phyloP scores from a whole-genome alignment of 2,888 invertebrate genomes.

The Chloroclysta siterata region DNA sequence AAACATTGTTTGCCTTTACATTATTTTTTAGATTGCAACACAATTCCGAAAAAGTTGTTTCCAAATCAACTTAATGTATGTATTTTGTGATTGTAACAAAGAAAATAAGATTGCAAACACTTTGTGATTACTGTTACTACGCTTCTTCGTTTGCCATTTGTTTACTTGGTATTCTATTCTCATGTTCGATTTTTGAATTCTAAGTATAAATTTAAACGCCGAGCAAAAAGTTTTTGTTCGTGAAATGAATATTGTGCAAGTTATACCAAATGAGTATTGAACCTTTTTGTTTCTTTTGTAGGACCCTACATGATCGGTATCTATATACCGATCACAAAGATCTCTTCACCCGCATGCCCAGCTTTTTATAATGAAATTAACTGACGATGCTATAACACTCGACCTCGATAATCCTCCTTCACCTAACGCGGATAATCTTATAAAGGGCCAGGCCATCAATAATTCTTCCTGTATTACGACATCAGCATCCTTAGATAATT shows the following conservation, averaged over 20 bases:
- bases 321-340: too few species aligned
- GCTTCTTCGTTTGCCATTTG: neutral
- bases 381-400: constrained; percentile 35
- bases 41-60: too few species aligned
- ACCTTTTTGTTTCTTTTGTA: too few species aligned
- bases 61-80: too few species aligned
- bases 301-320: too few species aligned
- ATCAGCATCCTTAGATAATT: constrained; percentile 48
- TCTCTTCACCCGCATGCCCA: constrained; percentile 2
- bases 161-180: neutral
- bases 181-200: neutral
- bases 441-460: constrained; percentile 45
- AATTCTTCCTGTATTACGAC: constrained; percentile 50
- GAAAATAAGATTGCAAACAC: too few species aligned
- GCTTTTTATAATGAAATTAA: constrained; percentile 41
- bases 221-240: constrained; percentile 1
- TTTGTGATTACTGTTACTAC: neutral
- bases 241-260: neutral
- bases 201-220: neutral
- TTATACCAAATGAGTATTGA: too few species aligned
- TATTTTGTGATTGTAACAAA: too few species aligned
- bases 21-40: too few species aligned
- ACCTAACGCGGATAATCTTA: constrained; percentile 36
- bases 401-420: constrained; percentile 43
- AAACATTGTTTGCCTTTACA: neutral